Evolutionary conservation across 1,140 invertebrate species (phyloP), one percentile per base, ranked within the genome.

Genomic region (Hylyphantes graminicola): DNA sequence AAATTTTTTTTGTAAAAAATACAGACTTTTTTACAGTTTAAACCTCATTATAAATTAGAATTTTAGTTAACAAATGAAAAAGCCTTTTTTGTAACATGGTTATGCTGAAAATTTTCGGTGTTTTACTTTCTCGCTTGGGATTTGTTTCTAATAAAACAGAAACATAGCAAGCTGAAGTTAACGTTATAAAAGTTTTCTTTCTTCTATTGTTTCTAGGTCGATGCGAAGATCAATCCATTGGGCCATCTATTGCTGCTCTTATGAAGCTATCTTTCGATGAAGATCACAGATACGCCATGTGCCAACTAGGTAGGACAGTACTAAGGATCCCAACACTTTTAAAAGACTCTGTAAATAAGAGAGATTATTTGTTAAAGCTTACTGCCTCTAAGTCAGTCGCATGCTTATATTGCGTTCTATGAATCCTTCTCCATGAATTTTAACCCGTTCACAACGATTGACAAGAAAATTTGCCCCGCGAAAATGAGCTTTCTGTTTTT

Each of bases 251-350:
- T 64, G 95, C 96, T 0, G 95, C 96, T 35, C 90, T 98, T 15
- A 98, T 98, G 96, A 97, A 98, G 88, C 91, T 98, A 3, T 98
- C 96, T 0, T 98, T 98, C 90, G 97, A 98, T 88, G 97, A 98
- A 88, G 96, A 97, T 85, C 96, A 98, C 89, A 92, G 97, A 9
- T 95, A 96, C 89, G 96, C 96, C 7, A 98, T 99, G 91, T 98
- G 96, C 89, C 94, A 96, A 86, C 90, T 99, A 64, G 97, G 90
- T 90, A 86, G 81, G 87, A 21, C 12, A 35, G 5, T 35, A 35
- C 35, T 35, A 35, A 35, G 5, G 35, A 5, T 35, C 35, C 35
- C 1, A 35, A 35, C 35, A 35, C 35, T 35, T 9, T 9, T 35
- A 2, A 35, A 35, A 35, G 5, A 35, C 1, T 1, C 5, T 35